Percentiles rank a stretch among this genome's conserved stretches.
These are phyloP conservation scores for Paralinhomoeus sp. DNA, from an alignment of 2,888 invertebrate genomes.

Conservation along the genomic window DNA sequence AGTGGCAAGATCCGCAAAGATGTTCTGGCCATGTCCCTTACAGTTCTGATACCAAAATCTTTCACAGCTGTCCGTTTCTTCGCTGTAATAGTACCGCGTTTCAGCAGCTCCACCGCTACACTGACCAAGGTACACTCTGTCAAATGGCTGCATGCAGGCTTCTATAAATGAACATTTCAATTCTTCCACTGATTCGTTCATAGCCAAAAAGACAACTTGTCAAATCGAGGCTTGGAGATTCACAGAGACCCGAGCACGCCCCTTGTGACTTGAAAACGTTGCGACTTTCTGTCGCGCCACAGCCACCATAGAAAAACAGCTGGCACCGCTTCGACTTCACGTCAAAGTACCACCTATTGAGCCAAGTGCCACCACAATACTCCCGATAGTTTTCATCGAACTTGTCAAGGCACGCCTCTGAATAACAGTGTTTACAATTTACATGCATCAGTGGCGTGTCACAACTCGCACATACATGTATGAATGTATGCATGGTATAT, in stretches of 20 bases:
- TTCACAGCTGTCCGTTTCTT: conserved; percentile 10
- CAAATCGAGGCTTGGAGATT: conserved; percentile 11
- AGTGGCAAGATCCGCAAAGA: conserved; percentile 14
- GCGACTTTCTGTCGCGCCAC: conserved; percentile 11
- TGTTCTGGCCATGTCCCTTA: conserved; percentile 15
- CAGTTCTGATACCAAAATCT: conserved; percentile 23
- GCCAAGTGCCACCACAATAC: conserved; percentile 18
- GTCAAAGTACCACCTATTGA: conserved; percentile 18
- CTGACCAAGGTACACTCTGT: conserved; percentile 1
- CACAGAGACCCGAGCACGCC: conserved; percentile 13
- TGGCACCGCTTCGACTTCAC: conserved; percentile 12
- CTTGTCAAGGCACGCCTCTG: conserved; percentile 16
- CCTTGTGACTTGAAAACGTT: conserved; percentile 14
- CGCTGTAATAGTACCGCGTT: conserved; percentile 19
- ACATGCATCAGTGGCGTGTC: no score
- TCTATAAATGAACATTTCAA: background rate
- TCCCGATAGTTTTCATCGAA: conserved; percentile 16
- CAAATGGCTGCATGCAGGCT: conserved; percentile 5
- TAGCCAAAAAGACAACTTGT: conserved; percentile 7
- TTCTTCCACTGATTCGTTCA: background rate
- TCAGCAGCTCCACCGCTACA: conserved; percentile 8
- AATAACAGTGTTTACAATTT: conserved; percentile 1
- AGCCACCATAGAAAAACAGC: conserved; percentile 18
- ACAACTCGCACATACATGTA: no score
- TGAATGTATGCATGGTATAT: no score